A percentile compares a stretch with the other conserved stretches of the same genome.
Evolutionary conservation across 2,888 invertebrate species (phyloP).

Genomic region (Drosophila neotestacea): DNA sequence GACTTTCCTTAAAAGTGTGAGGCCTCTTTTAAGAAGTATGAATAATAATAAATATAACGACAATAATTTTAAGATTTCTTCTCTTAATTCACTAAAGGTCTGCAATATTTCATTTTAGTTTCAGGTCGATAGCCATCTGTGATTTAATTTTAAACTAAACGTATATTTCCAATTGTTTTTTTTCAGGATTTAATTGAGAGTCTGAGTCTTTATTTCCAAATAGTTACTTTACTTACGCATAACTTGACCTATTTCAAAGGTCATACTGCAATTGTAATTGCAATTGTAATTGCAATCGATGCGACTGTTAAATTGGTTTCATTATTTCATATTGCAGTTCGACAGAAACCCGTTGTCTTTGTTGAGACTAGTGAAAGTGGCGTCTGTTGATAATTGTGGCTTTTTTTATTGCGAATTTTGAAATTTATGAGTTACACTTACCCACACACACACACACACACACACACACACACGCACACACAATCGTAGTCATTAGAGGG

Average conservation of each 20-base stretch:
- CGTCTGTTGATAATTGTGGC: constrained; percentile 25
- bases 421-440: constrained; percentile 54
- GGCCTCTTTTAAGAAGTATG: too few relatives aligned
- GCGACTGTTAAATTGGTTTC: constrained; percentile 17
- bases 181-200: too few relatives aligned
- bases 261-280: constrained; percentile 7
- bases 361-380: constrained; percentile 52
- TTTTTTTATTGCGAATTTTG: constrained; percentile 32
- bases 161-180: too few relatives aligned
- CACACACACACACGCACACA: not conserved
- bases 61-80: too few relatives aligned
- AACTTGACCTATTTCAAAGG: constrained; percentile 4
- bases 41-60: too few relatives aligned
- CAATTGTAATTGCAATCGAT: constrained; percentile 1
- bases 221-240: not conserved
- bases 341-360: constrained; percentile 33
- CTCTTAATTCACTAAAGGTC: too few relatives aligned
- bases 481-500: not conserved
- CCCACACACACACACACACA: constrained; percentile 15
- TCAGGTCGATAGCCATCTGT: too few relatives aligned
- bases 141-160: too few relatives aligned
- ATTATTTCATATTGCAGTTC: constrained; percentile 4
- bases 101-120: too few relatives aligned
- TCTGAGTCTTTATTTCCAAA: too few relatives aligned
- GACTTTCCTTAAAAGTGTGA: too few relatives aligned